Conservation (phyloP, 1,140 invertebrate species). For the Diorhabda elongata region DNA sequence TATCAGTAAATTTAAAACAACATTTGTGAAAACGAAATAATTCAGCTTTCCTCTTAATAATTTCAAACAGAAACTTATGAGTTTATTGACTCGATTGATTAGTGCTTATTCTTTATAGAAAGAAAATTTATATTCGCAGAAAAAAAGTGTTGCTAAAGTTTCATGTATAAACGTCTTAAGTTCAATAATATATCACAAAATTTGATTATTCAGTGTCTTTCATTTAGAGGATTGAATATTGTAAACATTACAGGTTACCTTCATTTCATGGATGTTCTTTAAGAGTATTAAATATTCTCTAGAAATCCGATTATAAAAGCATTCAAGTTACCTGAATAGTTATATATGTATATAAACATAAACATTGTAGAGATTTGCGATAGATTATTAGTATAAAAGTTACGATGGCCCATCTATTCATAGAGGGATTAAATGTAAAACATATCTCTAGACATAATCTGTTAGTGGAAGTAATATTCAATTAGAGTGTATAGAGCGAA, state of each 20-base stretch:
- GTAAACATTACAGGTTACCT: not conserved
- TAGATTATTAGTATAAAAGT: conserved; percentile 1
- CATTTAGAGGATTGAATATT: too few species aligned
- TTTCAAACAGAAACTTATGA: too few species aligned
- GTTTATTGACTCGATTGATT: too few species aligned
- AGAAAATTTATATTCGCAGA: too few species aligned
- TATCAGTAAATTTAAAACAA: too few species aligned
- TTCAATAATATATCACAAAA: too few species aligned
- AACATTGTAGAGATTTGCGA: not conserved
- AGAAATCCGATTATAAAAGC: not conserved
- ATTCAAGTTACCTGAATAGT: not conserved
- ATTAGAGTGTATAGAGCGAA: conserved; percentile 6
- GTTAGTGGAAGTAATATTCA: conserved; percentile 13
- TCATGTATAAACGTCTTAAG: too few species aligned
- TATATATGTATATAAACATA: conserved; percentile 1
- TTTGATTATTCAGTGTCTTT: too few species aligned
- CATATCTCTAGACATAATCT: conserved; percentile 6
- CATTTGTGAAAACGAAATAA: too few species aligned
- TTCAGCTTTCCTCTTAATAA: too few species aligned
- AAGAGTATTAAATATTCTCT: not conserved
- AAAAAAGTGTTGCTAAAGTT: too few species aligned
- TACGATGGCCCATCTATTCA: conserved; percentile 11
- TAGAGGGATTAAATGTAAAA: not conserved
- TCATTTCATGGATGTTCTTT: not conserved
- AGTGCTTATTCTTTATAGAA: too few species aligned